These are phyloP conservation scores for Autographa pulchrina DNA, from an alignment of 2,888 invertebrate genomes.

Conservation along the genomic window DNA sequence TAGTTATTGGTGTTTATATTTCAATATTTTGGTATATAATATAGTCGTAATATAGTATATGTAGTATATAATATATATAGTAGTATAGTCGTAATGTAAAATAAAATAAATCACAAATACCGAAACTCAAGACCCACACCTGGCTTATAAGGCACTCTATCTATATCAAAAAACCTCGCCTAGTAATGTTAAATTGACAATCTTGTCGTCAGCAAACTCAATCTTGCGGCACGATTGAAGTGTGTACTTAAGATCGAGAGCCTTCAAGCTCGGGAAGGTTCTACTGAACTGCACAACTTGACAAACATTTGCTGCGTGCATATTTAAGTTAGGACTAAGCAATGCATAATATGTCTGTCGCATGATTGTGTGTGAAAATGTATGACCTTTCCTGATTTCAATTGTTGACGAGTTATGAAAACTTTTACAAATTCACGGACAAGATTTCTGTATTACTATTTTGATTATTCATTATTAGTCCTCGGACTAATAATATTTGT, in stretches of 20 bases:
- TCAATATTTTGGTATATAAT: no score
- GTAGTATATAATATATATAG: no score
- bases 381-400: no score
- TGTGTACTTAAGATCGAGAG: slow-evolving; percentile 22
- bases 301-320: slow-evolving; percentile 19
- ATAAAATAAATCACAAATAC: no score
- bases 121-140: background rate
- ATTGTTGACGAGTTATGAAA: no score
- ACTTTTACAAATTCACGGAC: no score
- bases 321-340: slow-evolving; percentile 11
- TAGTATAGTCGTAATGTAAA: no score
- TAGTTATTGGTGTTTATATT: no score
- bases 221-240: slow-evolving; percentile 13
- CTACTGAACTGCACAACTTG: slow-evolving; percentile 22
- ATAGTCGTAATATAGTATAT: no score
- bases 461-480: no score
- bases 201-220: slow-evolving; percentile 15
- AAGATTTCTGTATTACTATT: no score
- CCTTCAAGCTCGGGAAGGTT: background rate
- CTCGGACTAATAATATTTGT: no score
- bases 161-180: slow-evolving; percentile 2
- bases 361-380: background rate
- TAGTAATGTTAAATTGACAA: slow-evolving; percentile 16
- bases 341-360: background rate
- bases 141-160: background rate